Percentiles rank a stretch among this genome's conserved stretches.
These are phyloP conservation scores for Eristalis pertinax DNA, from an alignment of 2,888 invertebrate genomes.

Conservation along the genomic window DNA sequence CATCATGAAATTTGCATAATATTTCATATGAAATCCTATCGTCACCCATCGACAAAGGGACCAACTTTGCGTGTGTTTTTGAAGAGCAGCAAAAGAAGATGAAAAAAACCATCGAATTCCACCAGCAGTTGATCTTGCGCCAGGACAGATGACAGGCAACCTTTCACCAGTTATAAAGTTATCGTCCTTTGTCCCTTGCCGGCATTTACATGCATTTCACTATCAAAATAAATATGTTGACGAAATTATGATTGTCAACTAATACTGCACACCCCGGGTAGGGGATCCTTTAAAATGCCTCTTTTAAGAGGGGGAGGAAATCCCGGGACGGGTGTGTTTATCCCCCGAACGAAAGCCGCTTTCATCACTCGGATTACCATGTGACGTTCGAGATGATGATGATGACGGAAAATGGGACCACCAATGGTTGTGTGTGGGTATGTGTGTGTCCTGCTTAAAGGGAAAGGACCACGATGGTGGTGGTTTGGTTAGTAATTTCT, in stretches of 20 bases:
- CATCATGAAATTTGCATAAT: constrained; percentile 69
- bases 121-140: neutral
- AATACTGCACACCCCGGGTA: constrained; percentile 32
- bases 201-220: constrained; percentile 69
- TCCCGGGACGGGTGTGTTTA: constrained; percentile 15
- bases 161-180: constrained; percentile 37
- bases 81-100: neutral
- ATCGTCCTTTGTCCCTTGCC: constrained; percentile 65
- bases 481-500: constrained; percentile 61
- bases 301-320: constrained; percentile 22
- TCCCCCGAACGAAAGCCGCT: constrained; percentile 52
- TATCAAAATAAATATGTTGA: constrained; percentile 72
- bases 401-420: constrained; percentile 11
- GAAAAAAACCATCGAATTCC: neutral
- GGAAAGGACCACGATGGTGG: constrained; percentile 1
- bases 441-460: neutral
- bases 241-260: constrained; percentile 72
- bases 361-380: constrained; percentile 68
- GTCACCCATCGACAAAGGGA: neutral
- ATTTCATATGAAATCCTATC: constrained; percentile 60
- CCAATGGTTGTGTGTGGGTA: neutral
- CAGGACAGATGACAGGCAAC: constrained; percentile 10
- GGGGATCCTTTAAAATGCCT: constrained; percentile 49
- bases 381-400: constrained; percentile 51
- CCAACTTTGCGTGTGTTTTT: neutral